Conservation (phyloP, 2,888 invertebrate species). For the Unio delphinus region DNA sequence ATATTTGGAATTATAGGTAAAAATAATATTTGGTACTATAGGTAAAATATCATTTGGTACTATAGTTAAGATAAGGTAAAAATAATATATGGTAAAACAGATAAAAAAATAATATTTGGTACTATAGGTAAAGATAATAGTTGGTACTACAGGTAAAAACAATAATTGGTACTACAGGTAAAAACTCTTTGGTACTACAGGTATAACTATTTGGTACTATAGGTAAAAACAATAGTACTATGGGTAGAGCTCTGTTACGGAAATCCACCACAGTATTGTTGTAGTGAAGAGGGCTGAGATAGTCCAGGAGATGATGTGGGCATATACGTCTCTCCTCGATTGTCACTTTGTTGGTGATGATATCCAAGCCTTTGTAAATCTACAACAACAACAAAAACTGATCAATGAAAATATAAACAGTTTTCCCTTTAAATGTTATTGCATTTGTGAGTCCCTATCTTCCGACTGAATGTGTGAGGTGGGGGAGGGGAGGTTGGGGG, state of each 20-base stretch:
- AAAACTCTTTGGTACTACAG: not conserved
- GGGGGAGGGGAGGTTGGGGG: too few species aligned
- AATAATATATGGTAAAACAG: conserved; percentile 64
- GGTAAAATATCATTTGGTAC: too few species aligned
- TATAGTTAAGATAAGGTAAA: not conserved
- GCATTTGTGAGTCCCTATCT: too few species aligned
- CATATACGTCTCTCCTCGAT: conserved; percentile 81
- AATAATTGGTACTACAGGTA: not conserved
- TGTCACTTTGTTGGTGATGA: conserved; percentile 93
- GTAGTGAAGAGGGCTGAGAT: conserved; percentile 81
- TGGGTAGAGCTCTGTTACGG: conserved; percentile 83
- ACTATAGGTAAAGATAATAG: too few species aligned
- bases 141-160: not conserved
- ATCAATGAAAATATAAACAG: not conserved
- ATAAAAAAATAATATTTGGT: not conserved
- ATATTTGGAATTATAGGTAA: not conserved
- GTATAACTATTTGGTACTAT: not conserved
- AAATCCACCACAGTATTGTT: conserved; percentile 88
- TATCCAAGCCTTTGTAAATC: conserved; percentile 94
- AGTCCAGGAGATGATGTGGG: conserved; percentile 91
- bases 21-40: not conserved
- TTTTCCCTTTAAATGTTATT: too few species aligned
- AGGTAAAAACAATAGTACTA: conserved; percentile 81
- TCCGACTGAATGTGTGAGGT: too few species aligned
- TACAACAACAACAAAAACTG: conserved; percentile 69